Evolutionary conservation across 2,797 vertebrate species (phyloP).

Genomic region (Pelobates cultripes): DNA sequence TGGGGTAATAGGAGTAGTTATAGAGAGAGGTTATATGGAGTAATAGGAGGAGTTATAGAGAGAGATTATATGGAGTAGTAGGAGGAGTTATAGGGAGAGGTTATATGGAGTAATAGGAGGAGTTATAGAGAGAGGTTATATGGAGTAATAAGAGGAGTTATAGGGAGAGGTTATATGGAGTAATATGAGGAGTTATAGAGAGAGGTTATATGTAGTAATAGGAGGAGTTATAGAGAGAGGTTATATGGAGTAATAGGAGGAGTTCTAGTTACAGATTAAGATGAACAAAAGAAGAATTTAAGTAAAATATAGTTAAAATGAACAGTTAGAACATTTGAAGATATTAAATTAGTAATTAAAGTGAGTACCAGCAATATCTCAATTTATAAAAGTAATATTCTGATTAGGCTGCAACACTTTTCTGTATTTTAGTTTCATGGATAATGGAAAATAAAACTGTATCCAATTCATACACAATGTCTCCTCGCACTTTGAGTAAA

Average conservation of each 20-base stretch:
- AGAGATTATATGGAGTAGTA: background rate
- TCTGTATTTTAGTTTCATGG: background rate
- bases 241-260: background rate
- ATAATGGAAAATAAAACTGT: background rate
- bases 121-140: background rate
- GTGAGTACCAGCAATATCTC: background rate
- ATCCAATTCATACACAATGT: background rate
- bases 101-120: background rate
- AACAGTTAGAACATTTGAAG: background rate
- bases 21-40: too few relatives aligned
- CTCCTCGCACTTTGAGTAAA: background rate
- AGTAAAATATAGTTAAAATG: background rate
- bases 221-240: background rate
- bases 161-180: conserved; percentile 7
- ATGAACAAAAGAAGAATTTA: background rate
- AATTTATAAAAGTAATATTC: background rate
- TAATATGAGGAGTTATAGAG: background rate
- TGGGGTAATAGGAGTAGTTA: too few relatives aligned
- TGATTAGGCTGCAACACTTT: background rate
- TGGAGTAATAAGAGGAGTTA: background rate
- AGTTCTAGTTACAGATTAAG: background rate
- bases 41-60: too few relatives aligned
- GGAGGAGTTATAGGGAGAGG: background rate
- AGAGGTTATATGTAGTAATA: background rate
- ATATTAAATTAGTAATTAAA: background rate